phyloP scores from a whole-genome alignment of 2,888 invertebrate genomes.

The Ctena decussata region DNA sequence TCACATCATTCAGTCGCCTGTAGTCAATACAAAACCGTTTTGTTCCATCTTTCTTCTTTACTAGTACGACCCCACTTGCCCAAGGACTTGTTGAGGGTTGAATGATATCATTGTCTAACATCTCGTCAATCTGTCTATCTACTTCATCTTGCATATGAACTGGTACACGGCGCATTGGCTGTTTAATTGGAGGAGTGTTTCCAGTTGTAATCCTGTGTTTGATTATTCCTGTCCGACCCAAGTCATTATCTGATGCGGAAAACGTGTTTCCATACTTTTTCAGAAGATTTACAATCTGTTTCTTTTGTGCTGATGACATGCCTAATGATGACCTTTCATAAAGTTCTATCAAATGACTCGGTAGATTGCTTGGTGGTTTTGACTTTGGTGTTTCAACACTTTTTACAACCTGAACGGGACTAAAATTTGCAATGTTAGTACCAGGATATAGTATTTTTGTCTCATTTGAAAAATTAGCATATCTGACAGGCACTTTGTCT shows the following conservation, averaged over 20 bases:
- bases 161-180: neutral
- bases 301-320: neutral
- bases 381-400: neutral
- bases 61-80: neutral
- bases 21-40: neutral
- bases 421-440: constrained; percentile 30
- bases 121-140: neutral
- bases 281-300: neutral
- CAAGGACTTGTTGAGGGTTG: neutral
- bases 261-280: neutral
- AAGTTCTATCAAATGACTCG: neutral
- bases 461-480: constrained; percentile 34
- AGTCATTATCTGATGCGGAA: neutral
- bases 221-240: constrained; percentile 3
- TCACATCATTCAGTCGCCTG: neutral
- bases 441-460: constrained; percentile 14
- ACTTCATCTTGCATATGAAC: neutral
- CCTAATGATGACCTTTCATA: neutral
- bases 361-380: neutral
- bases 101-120: neutral
- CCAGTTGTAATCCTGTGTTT: neutral
- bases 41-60: neutral
- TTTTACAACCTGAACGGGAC: neutral
- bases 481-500: constrained; percentile 38
- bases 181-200: neutral